Evolutionary conservation across 2,113 vertebrate species (phyloP).

Genomic region (Dicrurus megarhynchus): DNA sequence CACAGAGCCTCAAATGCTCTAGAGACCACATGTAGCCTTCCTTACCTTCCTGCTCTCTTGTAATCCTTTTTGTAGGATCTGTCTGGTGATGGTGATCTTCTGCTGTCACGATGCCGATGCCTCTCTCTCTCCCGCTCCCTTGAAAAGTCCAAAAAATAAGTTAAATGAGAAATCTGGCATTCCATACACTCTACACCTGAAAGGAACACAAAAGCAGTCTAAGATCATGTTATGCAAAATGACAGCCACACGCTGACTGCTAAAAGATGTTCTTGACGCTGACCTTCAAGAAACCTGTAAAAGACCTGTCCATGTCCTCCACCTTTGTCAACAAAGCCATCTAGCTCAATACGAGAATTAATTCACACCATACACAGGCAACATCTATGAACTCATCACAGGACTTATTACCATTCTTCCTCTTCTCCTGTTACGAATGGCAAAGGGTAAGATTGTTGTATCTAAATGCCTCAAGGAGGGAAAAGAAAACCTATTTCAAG

Average conservation of each 20-base stretch:
- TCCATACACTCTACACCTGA: background rate
- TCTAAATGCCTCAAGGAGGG: background rate
- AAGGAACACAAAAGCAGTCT: background rate
- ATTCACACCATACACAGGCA: background rate
- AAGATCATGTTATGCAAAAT: background rate
- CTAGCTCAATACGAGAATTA: accelerated
- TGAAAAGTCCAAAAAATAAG: conserved; percentile 60
- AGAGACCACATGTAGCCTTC: background rate
- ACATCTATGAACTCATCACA: background rate
- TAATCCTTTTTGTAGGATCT: conserved; percentile 84
- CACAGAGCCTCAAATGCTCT: background rate
- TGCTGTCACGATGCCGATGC: conserved; percentile 86
- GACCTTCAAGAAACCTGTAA: background rate
- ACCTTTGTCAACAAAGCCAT: background rate
- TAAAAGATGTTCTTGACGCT: background rate
- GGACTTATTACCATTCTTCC: background rate
- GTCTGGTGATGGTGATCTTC: conserved; percentile 84
- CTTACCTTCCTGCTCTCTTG: conserved; percentile 86
- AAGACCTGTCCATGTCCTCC: background rate
- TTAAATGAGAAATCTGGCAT: conserved; percentile 9
- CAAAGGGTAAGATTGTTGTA: background rate
- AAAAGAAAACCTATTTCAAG: background rate
- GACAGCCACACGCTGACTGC: background rate
- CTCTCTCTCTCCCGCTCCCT: conserved; percentile 84
- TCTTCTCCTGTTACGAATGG: background rate